Conservation (phyloP, 2,113 vertebrate species). For the Charina bottae region DNA sequence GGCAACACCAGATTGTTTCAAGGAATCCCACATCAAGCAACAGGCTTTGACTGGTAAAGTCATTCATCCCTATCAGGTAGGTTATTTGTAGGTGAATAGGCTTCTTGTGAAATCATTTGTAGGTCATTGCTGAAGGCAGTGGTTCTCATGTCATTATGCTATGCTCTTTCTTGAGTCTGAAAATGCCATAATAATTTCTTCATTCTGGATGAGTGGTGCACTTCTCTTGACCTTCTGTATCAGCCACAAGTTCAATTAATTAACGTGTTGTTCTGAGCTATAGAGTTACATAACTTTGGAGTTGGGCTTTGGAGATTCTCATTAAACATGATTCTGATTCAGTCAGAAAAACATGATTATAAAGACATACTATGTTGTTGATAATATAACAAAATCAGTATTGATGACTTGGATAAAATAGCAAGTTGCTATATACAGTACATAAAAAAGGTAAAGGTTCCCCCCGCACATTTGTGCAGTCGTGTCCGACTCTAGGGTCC, state of each 20-base stretch:
- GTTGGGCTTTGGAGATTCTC: no score
- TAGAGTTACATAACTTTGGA: not conserved
- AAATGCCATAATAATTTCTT: not conserved
- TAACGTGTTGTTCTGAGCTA: not conserved
- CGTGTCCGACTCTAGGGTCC: no score
- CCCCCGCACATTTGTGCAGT: no score
- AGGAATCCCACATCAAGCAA: constrained; percentile 81
- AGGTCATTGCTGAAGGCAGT: not conserved
- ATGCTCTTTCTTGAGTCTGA: not conserved
- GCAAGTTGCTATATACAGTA: no score
- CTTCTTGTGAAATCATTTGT: constrained; percentile 22
- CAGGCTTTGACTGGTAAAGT: constrained; percentile 73
- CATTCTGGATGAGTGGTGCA: not conserved
- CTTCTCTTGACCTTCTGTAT: not conserved
- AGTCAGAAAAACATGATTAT: not conserved
- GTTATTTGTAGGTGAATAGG: constrained; percentile 35
- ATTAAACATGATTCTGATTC: not conserved
- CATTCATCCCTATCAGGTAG: constrained; percentile 80
- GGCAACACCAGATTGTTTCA: constrained; percentile 93
- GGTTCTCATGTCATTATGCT: no score
- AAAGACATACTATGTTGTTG: not conserved
- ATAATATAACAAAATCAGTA: not conserved
- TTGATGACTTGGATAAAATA: not conserved
- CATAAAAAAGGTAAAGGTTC: no score
- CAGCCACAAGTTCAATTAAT: not conserved